Conservation (phyloP, 1,140 invertebrate genomes). For the Pseudobourletiella spinata region DNA sequence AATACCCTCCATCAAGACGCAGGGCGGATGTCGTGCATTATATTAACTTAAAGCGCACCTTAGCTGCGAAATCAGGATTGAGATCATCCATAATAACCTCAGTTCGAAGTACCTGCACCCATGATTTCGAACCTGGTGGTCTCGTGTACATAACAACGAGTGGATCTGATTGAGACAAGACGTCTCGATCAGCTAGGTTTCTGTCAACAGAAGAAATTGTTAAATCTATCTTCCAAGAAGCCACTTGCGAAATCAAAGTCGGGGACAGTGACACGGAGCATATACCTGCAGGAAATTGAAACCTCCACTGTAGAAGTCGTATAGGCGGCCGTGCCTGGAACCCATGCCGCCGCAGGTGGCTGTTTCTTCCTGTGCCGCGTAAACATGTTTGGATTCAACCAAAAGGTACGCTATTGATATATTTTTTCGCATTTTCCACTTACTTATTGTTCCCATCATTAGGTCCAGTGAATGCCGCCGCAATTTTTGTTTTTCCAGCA, state of each 20-base stretch:
- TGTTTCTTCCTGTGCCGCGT: too few relatives aligned
- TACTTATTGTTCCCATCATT: too few relatives aligned
- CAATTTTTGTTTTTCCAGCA: too few relatives aligned
- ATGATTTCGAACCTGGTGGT: slow-evolving; percentile 44
- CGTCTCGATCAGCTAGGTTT: slow-evolving; percentile 50
- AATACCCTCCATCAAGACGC: too few relatives aligned
- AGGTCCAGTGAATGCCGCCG: too few relatives aligned
- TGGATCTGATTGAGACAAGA: slow-evolving; percentile 56
- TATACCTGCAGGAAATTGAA: slow-evolving; percentile 39
- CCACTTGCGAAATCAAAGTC: neutral
- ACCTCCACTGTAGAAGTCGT: slow-evolving; percentile 39
- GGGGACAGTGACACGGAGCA: neutral
- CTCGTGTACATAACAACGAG: slow-evolving; percentile 47
- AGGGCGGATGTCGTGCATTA: too few relatives aligned
- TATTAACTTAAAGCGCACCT: too few relatives aligned
- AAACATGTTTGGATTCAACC: too few relatives aligned
- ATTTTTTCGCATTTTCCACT: too few relatives aligned
- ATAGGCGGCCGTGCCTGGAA: slow-evolving; percentile 37
- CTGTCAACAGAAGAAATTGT: slow-evolving; percentile 36
- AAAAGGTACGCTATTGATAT: too few relatives aligned
- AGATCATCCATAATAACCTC: slow-evolving; percentile 51
- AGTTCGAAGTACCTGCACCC: slow-evolving; percentile 50
- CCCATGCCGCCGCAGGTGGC: too few relatives aligned
- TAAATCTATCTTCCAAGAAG: neutral
- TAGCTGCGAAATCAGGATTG: slow-evolving; percentile 51